Base-by-base conservation (phyloP, 2,888 invertebrate species). In the Drosophila phalerata region DNA sequence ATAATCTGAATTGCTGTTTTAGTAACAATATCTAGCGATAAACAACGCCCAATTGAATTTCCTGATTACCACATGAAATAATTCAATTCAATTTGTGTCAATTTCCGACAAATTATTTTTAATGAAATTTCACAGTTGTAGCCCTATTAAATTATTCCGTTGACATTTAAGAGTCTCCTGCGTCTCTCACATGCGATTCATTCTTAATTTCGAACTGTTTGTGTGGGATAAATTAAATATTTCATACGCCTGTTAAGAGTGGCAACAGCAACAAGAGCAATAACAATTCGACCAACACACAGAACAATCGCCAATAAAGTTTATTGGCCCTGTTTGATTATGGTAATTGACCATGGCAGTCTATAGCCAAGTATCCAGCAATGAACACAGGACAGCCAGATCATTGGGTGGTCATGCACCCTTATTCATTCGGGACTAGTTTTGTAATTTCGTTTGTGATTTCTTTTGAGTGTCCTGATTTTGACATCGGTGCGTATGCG, bases 41-140 rank as follows among this genome's bases (percentile, higher is more conserved):
- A 19, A 3, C 37, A 10, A 17, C 28, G 17, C 4, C 17, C 28
- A 76, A 77, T 78, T 78, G 75, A 70, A 79, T 81, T 80, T 32
- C 69, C 58, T 57, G 55, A 57, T 68, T 51, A 67, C 58, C 60
- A 64, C 51, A 53, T 55, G 43, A 51, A 56, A 57, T 77, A 83
- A 83, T 85, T 79, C 65, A 79, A 85, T 87, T 81, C 73, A 85
- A 79, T 88, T 88, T 63, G 68, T 64, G 22, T 57, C 70, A 67
- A 88, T 85, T 85, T 72, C 63, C 71, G 63, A 32, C 71, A 79
- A 79, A 77, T 85, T 71, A 73, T 74, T 87, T 73, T 73, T 69
- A 85, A 83, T 85, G 69, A 62, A 65, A 87, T 85, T 79, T 70
- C 61, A 43, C 69, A 78, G 70, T 69, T 82, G 65, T 28, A n/a